These are phyloP conservation scores for Rhynchophorus ferrugineus DNA, from an alignment of 1,140 invertebrate species.

Conservation along the genomic window DNA sequence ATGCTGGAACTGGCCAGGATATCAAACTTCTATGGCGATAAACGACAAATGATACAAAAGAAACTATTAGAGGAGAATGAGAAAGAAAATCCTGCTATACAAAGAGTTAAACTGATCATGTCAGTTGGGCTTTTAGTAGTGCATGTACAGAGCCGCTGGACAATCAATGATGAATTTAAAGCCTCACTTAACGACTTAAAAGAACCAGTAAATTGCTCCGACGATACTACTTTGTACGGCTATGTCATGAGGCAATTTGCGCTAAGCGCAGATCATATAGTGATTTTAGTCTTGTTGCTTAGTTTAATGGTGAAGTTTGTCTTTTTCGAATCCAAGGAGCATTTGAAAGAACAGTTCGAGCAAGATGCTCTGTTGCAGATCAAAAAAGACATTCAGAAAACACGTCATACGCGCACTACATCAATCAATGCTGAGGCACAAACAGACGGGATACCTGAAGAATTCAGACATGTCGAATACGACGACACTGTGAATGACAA, in stretches of 20 bases:
- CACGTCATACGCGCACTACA: slow-evolving; percentile 15
- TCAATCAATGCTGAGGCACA: slow-evolving; percentile 25
- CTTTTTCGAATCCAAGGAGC: slow-evolving; percentile 75
- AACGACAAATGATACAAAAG: slow-evolving; percentile 21
- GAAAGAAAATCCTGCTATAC: slow-evolving; percentile 77
- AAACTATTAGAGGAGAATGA: slow-evolving; percentile 29
- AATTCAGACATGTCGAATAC: slow-evolving; percentile 4
- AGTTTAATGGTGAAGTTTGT: slow-evolving; percentile 82
- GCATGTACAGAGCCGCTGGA: slow-evolving; percentile 59
- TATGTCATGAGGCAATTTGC: slow-evolving; percentile 46
- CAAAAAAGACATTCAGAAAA: slow-evolving; percentile 7
- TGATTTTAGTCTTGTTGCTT: slow-evolving; percentile 75
- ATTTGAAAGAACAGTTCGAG: slow-evolving; percentile 42
- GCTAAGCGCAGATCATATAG: slow-evolving; percentile 78
- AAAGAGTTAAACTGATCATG: slow-evolving; percentile 90
- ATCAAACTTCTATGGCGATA: slow-evolving; percentile 28
- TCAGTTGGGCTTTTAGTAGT: slow-evolving; percentile 84
- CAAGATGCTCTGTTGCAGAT: slow-evolving; percentile 13
- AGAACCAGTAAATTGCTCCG: slow-evolving; percentile 27
- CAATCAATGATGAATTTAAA: slow-evolving; percentile 31
- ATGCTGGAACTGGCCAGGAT: slow-evolving; percentile 28
- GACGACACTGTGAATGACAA: slow-evolving; percentile 11
- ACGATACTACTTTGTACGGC: slow-evolving; percentile 35
- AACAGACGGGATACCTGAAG: slow-evolving; percentile 19
- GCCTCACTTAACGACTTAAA: slow-evolving; percentile 1